These are phyloP conservation scores for Ophiodon elongatus DNA, from an alignment of 2,113 vertebrate species.

Conservation along the genomic window DNA sequence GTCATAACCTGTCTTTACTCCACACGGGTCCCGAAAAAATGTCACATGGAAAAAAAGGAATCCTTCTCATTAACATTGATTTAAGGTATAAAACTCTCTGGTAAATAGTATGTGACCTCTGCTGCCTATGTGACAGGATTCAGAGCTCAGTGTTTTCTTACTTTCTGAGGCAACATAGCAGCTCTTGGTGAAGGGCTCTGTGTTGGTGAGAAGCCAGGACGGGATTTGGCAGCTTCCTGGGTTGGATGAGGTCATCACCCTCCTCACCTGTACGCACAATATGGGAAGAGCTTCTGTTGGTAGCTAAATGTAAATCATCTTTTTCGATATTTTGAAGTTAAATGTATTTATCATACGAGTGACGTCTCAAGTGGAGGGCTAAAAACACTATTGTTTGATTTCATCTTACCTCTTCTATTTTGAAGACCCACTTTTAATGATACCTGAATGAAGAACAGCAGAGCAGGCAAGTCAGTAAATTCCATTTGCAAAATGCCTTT, in stretches of 20 bases:
- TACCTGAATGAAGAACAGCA: slow-evolving; percentile 40
- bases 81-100: background rate
- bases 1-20: background rate
- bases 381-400: background rate
- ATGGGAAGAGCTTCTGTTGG: background rate
- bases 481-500: background rate
- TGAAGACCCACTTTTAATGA: slow-evolving; percentile 26
- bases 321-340: background rate
- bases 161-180: slow-evolving; percentile 81
- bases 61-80: background rate
- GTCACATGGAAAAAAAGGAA: background rate
- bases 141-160: slow-evolving; percentile 45
- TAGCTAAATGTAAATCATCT: background rate
- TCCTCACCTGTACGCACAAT: slow-evolving; percentile 14
- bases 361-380: background rate
- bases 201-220: slow-evolving; percentile 58
- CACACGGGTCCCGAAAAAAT: background rate
- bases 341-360: background rate
- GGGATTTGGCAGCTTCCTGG: slow-evolving; percentile 69
- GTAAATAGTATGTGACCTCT: background rate
- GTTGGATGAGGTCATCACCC: slow-evolving; percentile 67
- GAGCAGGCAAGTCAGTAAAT: background rate
- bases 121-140: background rate
- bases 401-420: slow-evolving; percentile 39
- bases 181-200: slow-evolving; percentile 77